Evolutionary conservation across 2,113 vertebrate genomes (phyloP), one percentile per base, ranked within the genome.

Genomic region (Chelonoidis abingdonii): DNA sequence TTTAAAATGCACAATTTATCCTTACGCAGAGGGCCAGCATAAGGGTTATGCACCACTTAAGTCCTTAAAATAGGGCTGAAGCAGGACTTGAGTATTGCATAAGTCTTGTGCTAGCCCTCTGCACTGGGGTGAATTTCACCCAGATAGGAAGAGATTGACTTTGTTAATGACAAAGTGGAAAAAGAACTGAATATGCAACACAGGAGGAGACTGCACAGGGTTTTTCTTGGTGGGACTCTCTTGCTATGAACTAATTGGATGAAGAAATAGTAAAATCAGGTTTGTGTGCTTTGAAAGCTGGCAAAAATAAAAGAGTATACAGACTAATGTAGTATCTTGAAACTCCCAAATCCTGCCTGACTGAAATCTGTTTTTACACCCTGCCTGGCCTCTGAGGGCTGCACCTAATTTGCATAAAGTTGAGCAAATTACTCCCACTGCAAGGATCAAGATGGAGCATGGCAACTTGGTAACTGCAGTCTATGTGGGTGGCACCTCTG

Each of bases 361-460:
- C 79, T 79, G 82, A 90, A 93, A 97, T 97, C 95, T 92, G 0
- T 59, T 94, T 65, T 97, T 93, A 95, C 95, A 75, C 75, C 96
- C 96, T 97, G 93, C 97, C 96, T 95, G 79, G 47, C 44, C n/a
- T 6, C 75, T 53, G 54, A 38, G 56, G 88, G 94, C 93, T 97
- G 92, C 81, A 94, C 92, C 92, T 85, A 38, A 27, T 2, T 94
- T 96, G 94, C 17, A 12, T 49, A 87, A 92, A 95, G 91, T 87
- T 59, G 89, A 93, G 76, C n/a, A 87, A 57, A 65, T 59, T 88
- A 97, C 93, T 96, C 90, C 95, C 90, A 81, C 96, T 97, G 53
- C 65, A 78, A 92, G 31, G 57, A 92, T 79, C 65, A 81, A 0
- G 0, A 83, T 44, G 75, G 41, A 93, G 11, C 65, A 83, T 57